Percentiles rank a stretch among this genome's conserved stretches.
Conservation (phyloP, 2,797 vertebrate genomes). For the Austrolebias charrua region DNA sequence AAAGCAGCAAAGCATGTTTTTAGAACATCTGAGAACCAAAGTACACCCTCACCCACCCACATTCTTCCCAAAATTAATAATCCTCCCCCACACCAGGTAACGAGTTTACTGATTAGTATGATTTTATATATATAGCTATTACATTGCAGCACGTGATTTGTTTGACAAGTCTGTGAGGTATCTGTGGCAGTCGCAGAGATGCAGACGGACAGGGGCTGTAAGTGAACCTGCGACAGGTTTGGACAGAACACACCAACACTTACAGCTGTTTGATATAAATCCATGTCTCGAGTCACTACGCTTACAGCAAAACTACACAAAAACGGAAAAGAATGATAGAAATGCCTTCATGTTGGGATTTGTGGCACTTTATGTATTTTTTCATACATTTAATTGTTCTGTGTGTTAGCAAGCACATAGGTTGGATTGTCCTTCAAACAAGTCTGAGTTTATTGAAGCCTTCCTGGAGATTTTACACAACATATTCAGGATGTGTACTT, state of each 20-base stretch:
- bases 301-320: constrained; percentile 25
- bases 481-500: too few relatives aligned
- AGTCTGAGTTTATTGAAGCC: constrained; percentile 14
- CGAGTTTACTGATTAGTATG: constrained; percentile 36
- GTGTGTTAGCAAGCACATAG: constrained; percentile 4
- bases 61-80: not conserved
- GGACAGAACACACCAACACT: not conserved
- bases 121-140: constrained; percentile 43
- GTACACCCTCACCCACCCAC: constrained; percentile 47
- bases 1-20: constrained; percentile 71
- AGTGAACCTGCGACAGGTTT: constrained; percentile 4
- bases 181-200: constrained; percentile 43
- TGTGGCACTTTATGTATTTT: constrained; percentile 56
- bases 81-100: constrained; percentile 18
- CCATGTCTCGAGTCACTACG: constrained; percentile 29
- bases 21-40: constrained; percentile 78
- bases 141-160: constrained; percentile 65
- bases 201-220: constrained; percentile 49
- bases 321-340: constrained; percentile 26
- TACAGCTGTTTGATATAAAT: not conserved
- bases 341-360: constrained; percentile 23
- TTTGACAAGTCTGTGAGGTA: constrained; percentile 59
- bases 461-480: not conserved
- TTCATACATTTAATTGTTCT: constrained; percentile 19
- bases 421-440: constrained; percentile 42